phyloP scores from a whole-genome alignment of 2,888 invertebrate species.

The Conops quadrifasciatus region DNA sequence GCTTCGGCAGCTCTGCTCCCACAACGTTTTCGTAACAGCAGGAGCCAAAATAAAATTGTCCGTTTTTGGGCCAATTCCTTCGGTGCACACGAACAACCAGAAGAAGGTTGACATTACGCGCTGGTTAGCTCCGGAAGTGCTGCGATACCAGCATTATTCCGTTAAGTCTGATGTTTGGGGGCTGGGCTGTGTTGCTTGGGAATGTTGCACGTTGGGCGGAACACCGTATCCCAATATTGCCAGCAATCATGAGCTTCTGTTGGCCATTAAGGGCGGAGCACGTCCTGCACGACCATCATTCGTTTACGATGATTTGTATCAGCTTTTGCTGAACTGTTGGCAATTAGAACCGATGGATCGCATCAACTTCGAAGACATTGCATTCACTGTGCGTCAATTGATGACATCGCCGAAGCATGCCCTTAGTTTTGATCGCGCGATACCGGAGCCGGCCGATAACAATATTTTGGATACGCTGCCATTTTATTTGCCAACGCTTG shows the following conservation, averaged over 20 bases:
- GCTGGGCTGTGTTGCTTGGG: slow-evolving; percentile 84
- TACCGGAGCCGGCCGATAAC: slow-evolving; percentile 44
- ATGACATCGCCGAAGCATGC: slow-evolving; percentile 63
- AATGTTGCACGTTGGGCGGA: slow-evolving; percentile 79
- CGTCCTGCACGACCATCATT: slow-evolving; percentile 79
- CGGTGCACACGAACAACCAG: slow-evolving; percentile 68
- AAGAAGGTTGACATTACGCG: slow-evolving; percentile 78
- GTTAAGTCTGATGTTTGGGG: slow-evolving; percentile 84
- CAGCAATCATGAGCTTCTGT: slow-evolving; percentile 73
- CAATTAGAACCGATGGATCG: slow-evolving; percentile 82
- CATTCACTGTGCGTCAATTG: slow-evolving; percentile 64
- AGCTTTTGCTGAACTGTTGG: slow-evolving; percentile 86
- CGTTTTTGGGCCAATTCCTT: slow-evolving; percentile 79
- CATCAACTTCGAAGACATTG: slow-evolving; percentile 74
- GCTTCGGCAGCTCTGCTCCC: slow-evolving; percentile 78
- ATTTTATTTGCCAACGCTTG: slow-evolving; percentile 63
- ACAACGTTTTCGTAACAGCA: slow-evolving; percentile 75
- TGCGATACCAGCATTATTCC: slow-evolving; percentile 75
- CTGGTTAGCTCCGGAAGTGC: slow-evolving; percentile 82
- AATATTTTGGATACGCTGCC: slow-evolving; percentile 56
- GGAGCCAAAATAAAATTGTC: slow-evolving; percentile 76
- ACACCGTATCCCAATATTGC: slow-evolving; percentile 79
- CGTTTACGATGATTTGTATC: slow-evolving; percentile 81
- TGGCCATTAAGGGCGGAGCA: slow-evolving; percentile 75
- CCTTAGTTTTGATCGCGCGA: slow-evolving; percentile 59